Evolutionary conservation across 2,113 vertebrate genomes (phyloP), one percentile per base, ranked within the genome.

Genomic region (Caloenas nicobarica): DNA sequence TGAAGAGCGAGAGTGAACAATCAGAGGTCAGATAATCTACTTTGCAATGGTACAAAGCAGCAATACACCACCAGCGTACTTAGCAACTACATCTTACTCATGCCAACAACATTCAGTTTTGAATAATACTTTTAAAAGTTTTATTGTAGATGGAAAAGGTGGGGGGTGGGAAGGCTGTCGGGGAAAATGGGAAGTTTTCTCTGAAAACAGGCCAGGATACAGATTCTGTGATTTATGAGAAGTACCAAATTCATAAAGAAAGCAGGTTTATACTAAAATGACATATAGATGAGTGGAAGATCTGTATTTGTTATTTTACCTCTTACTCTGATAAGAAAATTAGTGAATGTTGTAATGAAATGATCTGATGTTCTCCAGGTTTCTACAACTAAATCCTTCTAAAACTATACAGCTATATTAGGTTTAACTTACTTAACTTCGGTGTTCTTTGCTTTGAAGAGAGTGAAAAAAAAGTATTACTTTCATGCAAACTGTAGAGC

Each of bases 1-100:
- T 99, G n/a, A 98, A 96, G 93, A 99, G 99, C 25, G 98, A 94
- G 46, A 98, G 97, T 12, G 98, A 98, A 23, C 98, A 98, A 87
- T 98, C 89, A 19, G 99, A 99, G 99, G 99, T 99, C 70, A 97
- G 96, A 25, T 28, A 58, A 29, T 22, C 60, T 38, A 5, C 5
- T 34, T n/a, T 28, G 68, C 10, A 0, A 2, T 11, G 56, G 36
- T n/a, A 51, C 92, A 36, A 28, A 70, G 54, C 48, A 65, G 56
- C 46, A 29, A 44, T 2, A 16, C 24, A 4, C 28, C 42, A 31
- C 3, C 31, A 23, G 60, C 1, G 4, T 21, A 17, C 9, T 40
- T 22, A 14, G 28, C 17, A 68, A 36, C 25, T 23, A 5, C 44
- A 13, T 25, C 51, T 51, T 31, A 44, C 16, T 57, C 51, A 0